Evolutionary conservation across 2,113 vertebrate genomes (phyloP).

Genomic region (Myotis brandtii): DNA sequence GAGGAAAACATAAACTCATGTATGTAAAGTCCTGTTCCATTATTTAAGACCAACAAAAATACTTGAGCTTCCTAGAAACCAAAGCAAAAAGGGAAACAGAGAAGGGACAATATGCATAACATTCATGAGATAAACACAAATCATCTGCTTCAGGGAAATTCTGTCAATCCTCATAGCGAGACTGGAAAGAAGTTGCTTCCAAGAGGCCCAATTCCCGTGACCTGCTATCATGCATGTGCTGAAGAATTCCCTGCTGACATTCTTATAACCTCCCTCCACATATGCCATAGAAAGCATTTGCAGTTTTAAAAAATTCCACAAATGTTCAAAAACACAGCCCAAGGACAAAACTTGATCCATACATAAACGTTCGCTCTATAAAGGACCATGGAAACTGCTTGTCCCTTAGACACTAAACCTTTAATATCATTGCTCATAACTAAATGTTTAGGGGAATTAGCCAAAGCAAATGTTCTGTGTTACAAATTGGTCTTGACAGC

Average conservation of each 20-base stretch:
- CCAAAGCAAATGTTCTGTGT: background rate
- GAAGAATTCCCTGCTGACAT: background rate
- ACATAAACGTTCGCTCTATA: background rate
- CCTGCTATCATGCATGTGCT: background rate
- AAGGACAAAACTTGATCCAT: background rate
- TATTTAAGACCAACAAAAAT: slow-evolving; percentile 21
- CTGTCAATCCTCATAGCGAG: background rate
- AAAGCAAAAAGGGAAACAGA: slow-evolving; percentile 19
- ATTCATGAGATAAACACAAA: background rate
- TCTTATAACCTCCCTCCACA: background rate
- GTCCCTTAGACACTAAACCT: background rate
- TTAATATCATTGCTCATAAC: background rate
- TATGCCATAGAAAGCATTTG: background rate
- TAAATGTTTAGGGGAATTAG: background rate
- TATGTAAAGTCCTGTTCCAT: background rate
- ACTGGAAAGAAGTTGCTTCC: background rate
- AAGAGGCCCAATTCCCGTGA: background rate
- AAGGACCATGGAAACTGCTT: background rate
- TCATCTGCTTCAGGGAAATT: background rate
- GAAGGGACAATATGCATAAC: background rate
- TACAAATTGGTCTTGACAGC: background rate
- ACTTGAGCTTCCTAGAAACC: slow-evolving; percentile 45
- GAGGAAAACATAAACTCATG: background rate
- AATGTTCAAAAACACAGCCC: background rate
- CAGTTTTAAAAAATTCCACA: background rate